Conservation (phyloP, 2,113 vertebrate species). For the Lepisosteus oculatus region DNA sequence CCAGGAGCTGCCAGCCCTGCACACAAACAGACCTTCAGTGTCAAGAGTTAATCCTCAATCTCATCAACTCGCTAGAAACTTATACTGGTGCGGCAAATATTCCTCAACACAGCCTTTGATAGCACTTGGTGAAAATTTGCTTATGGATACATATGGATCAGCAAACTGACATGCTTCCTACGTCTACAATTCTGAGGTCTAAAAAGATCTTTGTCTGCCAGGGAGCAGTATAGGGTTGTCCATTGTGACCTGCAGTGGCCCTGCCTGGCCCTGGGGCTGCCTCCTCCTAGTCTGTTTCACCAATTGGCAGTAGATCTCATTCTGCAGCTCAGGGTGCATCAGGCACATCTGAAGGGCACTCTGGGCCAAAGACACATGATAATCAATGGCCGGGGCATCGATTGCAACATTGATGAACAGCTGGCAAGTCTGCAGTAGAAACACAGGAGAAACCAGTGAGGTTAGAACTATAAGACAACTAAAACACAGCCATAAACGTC, state of each 20-base stretch:
- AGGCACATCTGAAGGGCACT: conserved; percentile 93
- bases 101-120: too few relatives aligned
- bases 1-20: conserved; percentile 94
- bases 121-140: too few relatives aligned
- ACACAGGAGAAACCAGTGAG: background rate
- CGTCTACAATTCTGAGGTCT: too few relatives aligned
- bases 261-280: conserved; percentile 77
- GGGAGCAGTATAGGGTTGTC: too few relatives aligned
- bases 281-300: conserved; percentile 89
- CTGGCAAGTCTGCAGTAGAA: conserved; percentile 83
- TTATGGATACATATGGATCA: too few relatives aligned
- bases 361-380: conserved; percentile 94
- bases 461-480: too few relatives aligned
- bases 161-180: too few relatives aligned
- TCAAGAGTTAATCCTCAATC: too few relatives aligned
- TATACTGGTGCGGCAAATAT: too few relatives aligned
- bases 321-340: conserved; percentile 91
- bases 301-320: conserved; percentile 94
- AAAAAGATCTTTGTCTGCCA: too few relatives aligned
- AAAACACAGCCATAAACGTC: too few relatives aligned
- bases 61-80: too few relatives aligned
- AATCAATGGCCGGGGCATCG: conserved; percentile 94
- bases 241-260: conserved; percentile 80
- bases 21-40: conserved; percentile 14
- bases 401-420: conserved; percentile 95